phyloP scores from a whole-genome alignment of 35 echinoderm and acorn worm species.

The Chiridota heheva region DNA sequence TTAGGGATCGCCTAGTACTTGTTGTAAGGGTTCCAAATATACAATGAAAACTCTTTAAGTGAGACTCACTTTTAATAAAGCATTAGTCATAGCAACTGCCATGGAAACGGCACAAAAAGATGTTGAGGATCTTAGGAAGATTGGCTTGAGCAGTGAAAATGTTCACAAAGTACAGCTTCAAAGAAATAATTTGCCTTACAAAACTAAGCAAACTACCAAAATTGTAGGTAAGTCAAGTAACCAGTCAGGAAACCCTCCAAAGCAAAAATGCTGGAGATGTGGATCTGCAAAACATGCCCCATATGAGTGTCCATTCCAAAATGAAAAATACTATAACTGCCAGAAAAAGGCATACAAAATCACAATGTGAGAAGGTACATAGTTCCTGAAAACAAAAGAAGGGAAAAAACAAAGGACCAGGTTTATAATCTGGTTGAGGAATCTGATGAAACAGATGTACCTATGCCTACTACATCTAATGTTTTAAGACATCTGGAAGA shows the following conservation, averaged over 20 bases:
- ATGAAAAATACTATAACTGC: neutral
- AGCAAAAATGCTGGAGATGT: neutral
- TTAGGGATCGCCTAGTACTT: constrained; percentile 4
- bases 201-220: no score
- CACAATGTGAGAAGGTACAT: no score
- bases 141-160: no score
- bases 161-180: no score
- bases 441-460: no score
- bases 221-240: neutral
- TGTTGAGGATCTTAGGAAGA: neutral
- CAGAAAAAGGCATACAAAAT: neutral
- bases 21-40: neutral
- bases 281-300: no score
- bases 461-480: no score
- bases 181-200: neutral
- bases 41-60: constrained; percentile 2
- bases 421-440: neutral
- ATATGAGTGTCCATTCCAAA: neutral
- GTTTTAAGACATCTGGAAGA: neutral
- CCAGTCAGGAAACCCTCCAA: neutral
- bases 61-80: no score
- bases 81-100: neutral
- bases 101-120: no score
- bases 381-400: no score
- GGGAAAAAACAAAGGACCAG: neutral